Evolutionary conservation across 1,140 invertebrate species (phyloP), one percentile per base, ranked within the genome.

Genomic region (Centruroides sculpturatus): DNA sequence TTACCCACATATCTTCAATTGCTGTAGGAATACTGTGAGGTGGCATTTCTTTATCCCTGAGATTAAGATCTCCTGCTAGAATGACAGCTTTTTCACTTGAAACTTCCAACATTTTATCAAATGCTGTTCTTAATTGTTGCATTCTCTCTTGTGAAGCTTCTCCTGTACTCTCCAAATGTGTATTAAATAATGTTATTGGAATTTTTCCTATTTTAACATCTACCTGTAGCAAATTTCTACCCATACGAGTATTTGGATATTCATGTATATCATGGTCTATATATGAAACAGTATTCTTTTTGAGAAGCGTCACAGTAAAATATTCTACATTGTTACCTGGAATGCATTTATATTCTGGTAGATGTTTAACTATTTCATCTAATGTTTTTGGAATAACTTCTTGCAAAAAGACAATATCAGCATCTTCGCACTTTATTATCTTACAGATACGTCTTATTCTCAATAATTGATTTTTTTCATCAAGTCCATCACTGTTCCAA

Each of bases 401-500:
- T 72, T 84, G 83, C 36, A 84, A 71, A 65, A 82, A 82, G 3
- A 83, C 75, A 49, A 83, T 70, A 68, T 83, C 80, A 9, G 81
- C 77, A 36, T 77, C 41, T 41, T 41, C 41, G 41, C 5, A 5
- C 3, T 75, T 69, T 47, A 84, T 75, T 5, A 76, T 71, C 54
- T 78, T 72, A 58, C 76, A 73, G 11, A 80, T 78, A 57, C 74
- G 75, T 64, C 76, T 75, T 5, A 78, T 79, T 59, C 82, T 67
- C 36, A 74, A 74, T 49, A 75, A 72, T 8, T 81, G 56, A 68
- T 79, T 79, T 13, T 73, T 71, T 13, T 72, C 70, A 67, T 82
- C 79, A 3, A 83, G 67, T 4, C 82, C 82, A 75, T 84, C 82
- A 62, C 84, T 72, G 68, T 84, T 84, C 82, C 82, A 84, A 5